Base-by-base conservation (phyloP, 2,113 vertebrate species). In the Muntiacus reevesi region DNA sequence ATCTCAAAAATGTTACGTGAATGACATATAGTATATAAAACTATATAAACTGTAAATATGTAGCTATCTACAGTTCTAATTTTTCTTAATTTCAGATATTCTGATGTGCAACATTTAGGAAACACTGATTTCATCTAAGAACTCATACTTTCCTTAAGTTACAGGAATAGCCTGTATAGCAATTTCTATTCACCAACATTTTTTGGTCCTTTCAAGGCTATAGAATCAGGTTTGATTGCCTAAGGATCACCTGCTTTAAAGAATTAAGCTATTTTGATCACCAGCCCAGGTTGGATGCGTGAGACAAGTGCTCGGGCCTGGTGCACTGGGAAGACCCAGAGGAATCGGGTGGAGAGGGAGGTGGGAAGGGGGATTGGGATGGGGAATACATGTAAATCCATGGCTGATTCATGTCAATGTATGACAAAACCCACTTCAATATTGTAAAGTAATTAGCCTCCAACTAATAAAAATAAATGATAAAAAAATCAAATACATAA, bases 181-280 rank as follows among this genome's bases (percentile, higher is more conserved):
- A 79, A 57, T 78, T 92, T 92, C 25, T 90, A 30, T 57, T 86
- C 12, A 71, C 7, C 40, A 89, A 40, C 9, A 30, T 74, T 81
- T 60, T 25, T 57, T 23, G 15, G 16, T 90, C n/a, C 21, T 92
- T 87, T 12, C 79, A 94, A 87, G 28, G 27, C 62, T 90, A 84
- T 27, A 83, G 36, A 91, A 76, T 86, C 36, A 59, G 23, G 5
- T 40, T 91, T 36, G 54, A 83, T 3, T 60, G 47, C 82, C 50
- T 89, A 86, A 93, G 83, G 33, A 94, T 94, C 16, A 0, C 62
- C 33, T 59, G 28, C 71, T 92, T 87, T 74, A 71, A 93, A 94
- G 59, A 98, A 96, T 89, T 97, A 91, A 94, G 54, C 67, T 67
- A 23, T 60, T 47, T 47, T 47, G 45, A 47, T 47, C 45, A 47